phyloP scores from a whole-genome alignment of 30 jellyfish, hydroid and myxozoan species.

The Mastigias papua region DNA sequence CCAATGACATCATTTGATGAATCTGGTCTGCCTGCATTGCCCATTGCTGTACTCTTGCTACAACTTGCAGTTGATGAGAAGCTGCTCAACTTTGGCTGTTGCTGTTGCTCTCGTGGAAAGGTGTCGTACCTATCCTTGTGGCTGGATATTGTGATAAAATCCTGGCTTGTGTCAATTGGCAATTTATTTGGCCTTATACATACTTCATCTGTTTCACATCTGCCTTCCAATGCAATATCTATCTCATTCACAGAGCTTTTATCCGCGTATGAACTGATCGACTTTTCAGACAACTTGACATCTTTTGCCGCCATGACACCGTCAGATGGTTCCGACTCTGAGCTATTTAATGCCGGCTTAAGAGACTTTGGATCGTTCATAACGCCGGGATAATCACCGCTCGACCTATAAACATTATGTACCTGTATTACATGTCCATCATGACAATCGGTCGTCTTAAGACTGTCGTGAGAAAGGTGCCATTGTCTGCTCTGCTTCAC shows the following conservation, averaged over 20 bases:
- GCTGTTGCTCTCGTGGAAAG: neutral
- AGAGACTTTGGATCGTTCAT: neutral
- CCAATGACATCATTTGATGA: neutral
- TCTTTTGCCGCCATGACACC: neutral
- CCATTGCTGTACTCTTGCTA: neutral
- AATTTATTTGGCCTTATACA: neutral
- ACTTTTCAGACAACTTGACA: neutral
- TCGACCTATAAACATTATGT: neutral
- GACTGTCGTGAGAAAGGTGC: neutral
- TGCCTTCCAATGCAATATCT: neutral
- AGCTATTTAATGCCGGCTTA: neutral
- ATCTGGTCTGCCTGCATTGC: neutral
- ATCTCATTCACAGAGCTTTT: neutral
- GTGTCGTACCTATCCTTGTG: constrained; percentile 16
- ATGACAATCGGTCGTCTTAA: neutral
- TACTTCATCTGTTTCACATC: neutral
- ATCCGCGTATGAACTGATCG: neutral
- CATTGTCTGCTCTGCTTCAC: neutral
- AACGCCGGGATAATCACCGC: neutral
- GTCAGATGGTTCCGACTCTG: neutral
- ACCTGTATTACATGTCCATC: neutral
- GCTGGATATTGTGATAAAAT: constrained; percentile 45
- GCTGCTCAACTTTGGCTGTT: constrained; percentile 33
- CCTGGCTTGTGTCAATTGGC: neutral
- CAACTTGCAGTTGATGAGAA: constrained; percentile 1